Evolutionary conservation across 2,888 invertebrate genomes (phyloP), one percentile per base, ranked within the genome.

Genomic region (Athetis lepigone): DNA sequence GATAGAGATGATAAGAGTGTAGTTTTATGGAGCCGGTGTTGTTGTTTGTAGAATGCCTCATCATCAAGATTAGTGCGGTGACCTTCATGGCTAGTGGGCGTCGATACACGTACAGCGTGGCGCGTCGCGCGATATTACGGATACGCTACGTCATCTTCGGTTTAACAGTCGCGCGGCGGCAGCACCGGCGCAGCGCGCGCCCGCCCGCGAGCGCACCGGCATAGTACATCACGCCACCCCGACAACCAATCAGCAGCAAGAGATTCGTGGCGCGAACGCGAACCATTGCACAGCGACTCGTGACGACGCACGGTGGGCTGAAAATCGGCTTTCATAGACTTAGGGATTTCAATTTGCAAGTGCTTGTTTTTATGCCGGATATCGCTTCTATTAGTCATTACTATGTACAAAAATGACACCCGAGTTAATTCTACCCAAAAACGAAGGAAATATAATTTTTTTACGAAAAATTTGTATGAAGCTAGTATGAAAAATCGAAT

Each of bases 191-290:
- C 66, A 46, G 49, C 71, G 66, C 60, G 72, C 73, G 63, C 65
- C 51, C 36, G 58, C 56, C 46, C 77, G 66, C 75, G 23, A 42
- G 40, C 80, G 73, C 79, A 84, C 83, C 82, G 81, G 76, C 80
- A 66, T 78, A 80, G 69, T 73, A 84, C 84, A 89, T 94, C 94
- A 93, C 94, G 93, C 94, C 93, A 94, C 85, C 71, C 65, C 67
- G 66, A 71, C 84, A 78, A 82, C 94, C 94, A 94, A 94, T 94
- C 89, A 87, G 84, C 72, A 78, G 43, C 83, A 54, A 81, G 80
- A 68, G 79, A 85, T 66, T 80, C 78, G 83, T 88, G 86, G 87
- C 88, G 87, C 75, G 68, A 73, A 71, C 88, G 88, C 87, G 86
- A 88, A 88, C 84, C 83, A 77, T 77, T 83, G 65, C 77, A 78